Evolutionary conservation across 2,797 vertebrate genomes (phyloP).

Genomic region (Eidolon dupreanum): DNA sequence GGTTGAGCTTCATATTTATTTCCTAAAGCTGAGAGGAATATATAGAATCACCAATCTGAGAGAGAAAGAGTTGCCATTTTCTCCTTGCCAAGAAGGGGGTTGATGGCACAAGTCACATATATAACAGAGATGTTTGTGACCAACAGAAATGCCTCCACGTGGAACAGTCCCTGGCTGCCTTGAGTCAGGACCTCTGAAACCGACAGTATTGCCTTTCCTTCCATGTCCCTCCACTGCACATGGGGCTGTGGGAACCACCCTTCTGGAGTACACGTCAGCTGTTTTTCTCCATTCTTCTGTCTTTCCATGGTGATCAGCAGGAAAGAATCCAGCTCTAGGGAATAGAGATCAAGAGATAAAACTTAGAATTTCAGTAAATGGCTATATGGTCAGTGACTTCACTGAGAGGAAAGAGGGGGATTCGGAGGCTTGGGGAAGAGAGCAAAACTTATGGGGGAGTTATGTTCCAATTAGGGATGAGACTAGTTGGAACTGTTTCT

Average conservation of each 20-base stretch:
- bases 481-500: neutral
- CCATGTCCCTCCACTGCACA: slow-evolving; percentile 35
- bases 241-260: slow-evolving; percentile 69
- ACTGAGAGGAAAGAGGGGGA: neutral
- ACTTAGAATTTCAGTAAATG: neutral
- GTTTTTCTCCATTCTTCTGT: neutral
- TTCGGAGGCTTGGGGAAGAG: neutral
- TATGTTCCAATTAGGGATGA: neutral
- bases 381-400: neutral
- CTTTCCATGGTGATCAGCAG: neutral
- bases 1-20: neutral
- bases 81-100: neutral
- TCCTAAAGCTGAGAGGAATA: neutral
- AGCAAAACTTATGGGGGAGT: neutral
- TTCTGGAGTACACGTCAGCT: slow-evolving; percentile 23
- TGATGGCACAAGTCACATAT: slow-evolving; percentile 56
- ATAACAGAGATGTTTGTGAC: neutral
- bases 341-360: neutral
- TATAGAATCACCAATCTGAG: neutral
- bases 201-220: neutral
- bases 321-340: slow-evolving; percentile 54
- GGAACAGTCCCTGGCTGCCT: slow-evolving; percentile 35
- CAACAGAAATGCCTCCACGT: slow-evolving; percentile 18
- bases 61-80: neutral
- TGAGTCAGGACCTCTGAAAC: neutral